These are phyloP conservation scores for Bombus polaris DNA, from an alignment of 1,140 invertebrate species.

Conservation along the genomic window DNA sequence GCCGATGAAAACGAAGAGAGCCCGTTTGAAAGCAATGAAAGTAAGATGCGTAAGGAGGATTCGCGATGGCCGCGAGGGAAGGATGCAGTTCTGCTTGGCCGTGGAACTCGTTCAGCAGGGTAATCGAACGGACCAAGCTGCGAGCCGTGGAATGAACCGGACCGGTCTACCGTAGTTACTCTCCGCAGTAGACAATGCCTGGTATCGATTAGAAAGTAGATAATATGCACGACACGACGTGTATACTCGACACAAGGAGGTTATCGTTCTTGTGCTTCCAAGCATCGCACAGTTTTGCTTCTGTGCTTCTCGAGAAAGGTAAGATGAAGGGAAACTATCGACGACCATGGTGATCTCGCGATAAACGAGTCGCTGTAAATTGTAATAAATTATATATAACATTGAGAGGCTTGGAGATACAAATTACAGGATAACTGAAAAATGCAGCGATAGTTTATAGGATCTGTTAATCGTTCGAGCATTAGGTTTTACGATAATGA, in stretches of 20 bases:
- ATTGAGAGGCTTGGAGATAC: no score
- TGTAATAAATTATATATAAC: background rate
- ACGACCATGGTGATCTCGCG: background rate
- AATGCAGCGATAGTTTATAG: background rate
- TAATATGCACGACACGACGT: slow-evolving; percentile 14
- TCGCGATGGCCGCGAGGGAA: background rate
- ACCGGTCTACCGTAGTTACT: slow-evolving; percentile 17
- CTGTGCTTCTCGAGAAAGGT: background rate
- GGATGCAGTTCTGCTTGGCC: background rate
- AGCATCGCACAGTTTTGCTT: background rate
- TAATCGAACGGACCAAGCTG: slow-evolving; percentile 38
- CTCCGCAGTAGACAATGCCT: slow-evolving; percentile 32
- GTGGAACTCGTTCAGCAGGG: slow-evolving; percentile 29
- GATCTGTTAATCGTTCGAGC: background rate
- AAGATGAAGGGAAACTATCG: background rate
- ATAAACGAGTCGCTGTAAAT: background rate
- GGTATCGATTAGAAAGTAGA: slow-evolving; percentile 63
- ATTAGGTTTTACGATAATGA: background rate
- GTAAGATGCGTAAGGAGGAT: slow-evolving; percentile 14
- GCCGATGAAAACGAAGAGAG: slow-evolving; percentile 77
- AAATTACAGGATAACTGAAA: background rate
- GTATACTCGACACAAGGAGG: background rate
- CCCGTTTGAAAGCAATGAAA: slow-evolving; percentile 50
- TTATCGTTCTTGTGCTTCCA: background rate
- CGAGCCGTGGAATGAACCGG: slow-evolving; percentile 22